Percentiles rank a stretch among this genome's conserved stretches.
These are phyloP conservation scores for Cygnus atratus DNA, from an alignment of 2,113 vertebrate species.

Conservation along the genomic window DNA sequence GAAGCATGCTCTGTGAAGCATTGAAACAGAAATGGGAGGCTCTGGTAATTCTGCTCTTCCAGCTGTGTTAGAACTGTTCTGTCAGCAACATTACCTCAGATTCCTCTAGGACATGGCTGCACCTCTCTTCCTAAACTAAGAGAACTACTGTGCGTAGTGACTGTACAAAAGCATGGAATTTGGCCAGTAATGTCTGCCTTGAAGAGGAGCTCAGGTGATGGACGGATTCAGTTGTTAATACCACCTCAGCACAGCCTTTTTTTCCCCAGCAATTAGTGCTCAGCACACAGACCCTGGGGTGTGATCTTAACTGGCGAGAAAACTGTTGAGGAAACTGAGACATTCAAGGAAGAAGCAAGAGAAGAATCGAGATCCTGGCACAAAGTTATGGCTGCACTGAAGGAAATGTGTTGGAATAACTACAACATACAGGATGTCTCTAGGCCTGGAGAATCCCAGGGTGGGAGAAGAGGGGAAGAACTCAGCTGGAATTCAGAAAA, in stretches of 20 bases:
- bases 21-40: neutral
- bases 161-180: neutral
- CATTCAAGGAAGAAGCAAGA: neutral
- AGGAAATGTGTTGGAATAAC: neutral
- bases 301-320: neutral
- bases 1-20: neutral
- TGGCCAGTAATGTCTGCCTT: neutral
- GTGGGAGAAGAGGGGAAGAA: neutral
- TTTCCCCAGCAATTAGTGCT: neutral
- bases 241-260: neutral
- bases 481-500: neutral
- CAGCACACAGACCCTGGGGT: neutral
- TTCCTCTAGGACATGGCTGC: neutral
- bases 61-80: neutral
- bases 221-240: neutral
- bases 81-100: neutral
- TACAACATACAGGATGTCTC: neutral
- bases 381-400: neutral
- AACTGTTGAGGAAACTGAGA: neutral
- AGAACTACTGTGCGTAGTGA: neutral
- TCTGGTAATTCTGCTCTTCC: neutral
- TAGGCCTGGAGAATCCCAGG: neutral
- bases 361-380: neutral
- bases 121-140: neutral
- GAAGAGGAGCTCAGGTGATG: neutral